Conservation (phyloP, 2,797 vertebrate species). For the Pseudochromis fuscus region DNA sequence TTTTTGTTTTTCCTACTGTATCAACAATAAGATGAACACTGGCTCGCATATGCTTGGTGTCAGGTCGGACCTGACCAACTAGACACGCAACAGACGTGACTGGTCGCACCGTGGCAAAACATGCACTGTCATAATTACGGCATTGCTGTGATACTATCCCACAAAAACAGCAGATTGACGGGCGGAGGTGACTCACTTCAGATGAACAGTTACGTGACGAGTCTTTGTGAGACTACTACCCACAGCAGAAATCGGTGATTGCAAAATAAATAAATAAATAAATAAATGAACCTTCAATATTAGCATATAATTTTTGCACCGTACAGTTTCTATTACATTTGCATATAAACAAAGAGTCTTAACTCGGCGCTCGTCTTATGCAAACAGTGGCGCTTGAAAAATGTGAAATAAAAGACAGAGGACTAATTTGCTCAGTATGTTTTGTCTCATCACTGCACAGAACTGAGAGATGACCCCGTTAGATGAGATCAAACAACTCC, state of each 20-base stretch:
- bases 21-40: background rate
- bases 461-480: conserved; percentile 51
- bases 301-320: too few species aligned
- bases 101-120: conserved; percentile 31
- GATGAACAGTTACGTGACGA: conserved; percentile 9
- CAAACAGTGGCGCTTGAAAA: conserved; percentile 2
- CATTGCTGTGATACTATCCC: conserved; percentile 21
- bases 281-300: conserved; percentile 16
- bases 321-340: conserved; percentile 2
- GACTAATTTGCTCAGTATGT: conserved; percentile 9
- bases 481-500: conserved; percentile 44
- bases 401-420: conserved; percentile 5
- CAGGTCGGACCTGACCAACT: conserved; percentile 13
- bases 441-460: conserved; percentile 28
- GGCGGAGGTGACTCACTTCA: conserved; percentile 38
- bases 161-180: conserved; percentile 48
- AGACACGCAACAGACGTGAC: conserved; percentile 13
- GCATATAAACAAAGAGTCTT: conserved; percentile 23
- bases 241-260: conserved; percentile 7
- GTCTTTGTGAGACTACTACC: conserved; percentile 37
- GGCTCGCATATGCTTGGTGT: background rate
- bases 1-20: background rate
- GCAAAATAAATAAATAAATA: too few species aligned
- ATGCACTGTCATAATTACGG: conserved; percentile 25
- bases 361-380: background rate